Conservation (phyloP, 2,888 invertebrate genomes). For the Drosophila atripex region DNA sequence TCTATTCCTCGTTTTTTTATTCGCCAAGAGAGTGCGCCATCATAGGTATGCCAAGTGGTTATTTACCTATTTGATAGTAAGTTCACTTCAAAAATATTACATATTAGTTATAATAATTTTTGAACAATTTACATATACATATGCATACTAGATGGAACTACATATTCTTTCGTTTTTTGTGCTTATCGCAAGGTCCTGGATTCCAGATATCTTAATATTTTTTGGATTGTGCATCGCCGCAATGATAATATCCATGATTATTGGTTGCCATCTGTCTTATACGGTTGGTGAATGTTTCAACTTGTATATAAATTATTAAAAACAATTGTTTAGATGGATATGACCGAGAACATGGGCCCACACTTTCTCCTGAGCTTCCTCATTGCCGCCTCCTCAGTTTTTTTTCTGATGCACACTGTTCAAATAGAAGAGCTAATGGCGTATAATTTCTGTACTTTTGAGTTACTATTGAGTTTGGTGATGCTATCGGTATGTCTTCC, state of each 20-base stretch:
- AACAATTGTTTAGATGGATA: slow-evolving; percentile 14
- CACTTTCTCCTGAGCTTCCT: slow-evolving; percentile 17
- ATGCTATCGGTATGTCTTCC: slow-evolving; percentile 13
- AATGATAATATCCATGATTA: slow-evolving; percentile 6
- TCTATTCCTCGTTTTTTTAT: background rate
- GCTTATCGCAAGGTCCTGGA: slow-evolving; percentile 18
- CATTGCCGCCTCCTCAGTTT: slow-evolving; percentile 1
- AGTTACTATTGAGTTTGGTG: background rate
- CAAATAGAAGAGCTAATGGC: rapidly evolving
- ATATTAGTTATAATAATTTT: too few relatives aligned
- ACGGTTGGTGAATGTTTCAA: slow-evolving; percentile 14
- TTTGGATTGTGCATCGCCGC: slow-evolving; percentile 27
- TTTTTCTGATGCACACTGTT: background rate
- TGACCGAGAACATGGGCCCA: slow-evolving; percentile 15
- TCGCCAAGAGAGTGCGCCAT: background rate
- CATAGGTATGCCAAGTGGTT: background rate
- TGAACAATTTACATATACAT: background rate
- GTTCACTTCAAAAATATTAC: background rate
- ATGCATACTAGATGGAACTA: slow-evolving; percentile 53
- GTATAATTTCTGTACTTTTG: slow-evolving; percentile 1
- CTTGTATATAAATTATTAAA: background rate
- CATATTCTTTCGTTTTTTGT: slow-evolving; percentile 37
- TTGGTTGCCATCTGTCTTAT: slow-evolving; percentile 21
- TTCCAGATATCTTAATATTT: slow-evolving; percentile 29
- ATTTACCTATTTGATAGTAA: slow-evolving; percentile 1